phyloP scores from a whole-genome alignment of 2,113 vertebrate species.

The Saimiri boliviensis region DNA sequence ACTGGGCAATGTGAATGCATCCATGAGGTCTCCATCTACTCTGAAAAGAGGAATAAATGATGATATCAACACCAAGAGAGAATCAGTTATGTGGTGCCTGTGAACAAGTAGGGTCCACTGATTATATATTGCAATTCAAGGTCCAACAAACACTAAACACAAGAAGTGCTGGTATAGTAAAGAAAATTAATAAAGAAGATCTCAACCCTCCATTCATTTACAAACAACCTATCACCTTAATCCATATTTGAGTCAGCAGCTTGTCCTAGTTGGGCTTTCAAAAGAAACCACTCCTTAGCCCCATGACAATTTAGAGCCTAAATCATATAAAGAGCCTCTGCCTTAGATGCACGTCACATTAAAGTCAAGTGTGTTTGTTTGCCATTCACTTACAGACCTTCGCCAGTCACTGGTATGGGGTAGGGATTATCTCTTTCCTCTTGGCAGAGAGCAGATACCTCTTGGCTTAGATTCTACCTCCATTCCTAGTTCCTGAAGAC shows the following conservation, averaged over 20 bases:
- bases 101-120: neutral
- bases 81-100: neutral
- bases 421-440: neutral
- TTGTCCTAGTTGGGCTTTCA: neutral
- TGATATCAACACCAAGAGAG: no score
- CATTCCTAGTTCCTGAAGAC: neutral
- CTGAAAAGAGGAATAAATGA: neutral
- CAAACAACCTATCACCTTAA: neutral
- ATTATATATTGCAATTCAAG: neutral
- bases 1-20: neutral
- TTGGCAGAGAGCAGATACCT: neutral
- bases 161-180: neutral
- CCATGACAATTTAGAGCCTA: neutral
- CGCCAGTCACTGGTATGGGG: neutral
- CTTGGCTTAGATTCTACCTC: neutral
- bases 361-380: neutral
- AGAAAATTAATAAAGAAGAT: neutral
- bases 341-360: neutral
- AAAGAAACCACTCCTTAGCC: neutral
- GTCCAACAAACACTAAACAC: neutral
- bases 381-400: neutral
- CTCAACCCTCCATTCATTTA: neutral
- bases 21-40: neutral
- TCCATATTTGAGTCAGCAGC: neutral
- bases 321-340: neutral